Conservation (phyloP, 2,888 invertebrate genomes). For the Diarsia mendica region DNA sequence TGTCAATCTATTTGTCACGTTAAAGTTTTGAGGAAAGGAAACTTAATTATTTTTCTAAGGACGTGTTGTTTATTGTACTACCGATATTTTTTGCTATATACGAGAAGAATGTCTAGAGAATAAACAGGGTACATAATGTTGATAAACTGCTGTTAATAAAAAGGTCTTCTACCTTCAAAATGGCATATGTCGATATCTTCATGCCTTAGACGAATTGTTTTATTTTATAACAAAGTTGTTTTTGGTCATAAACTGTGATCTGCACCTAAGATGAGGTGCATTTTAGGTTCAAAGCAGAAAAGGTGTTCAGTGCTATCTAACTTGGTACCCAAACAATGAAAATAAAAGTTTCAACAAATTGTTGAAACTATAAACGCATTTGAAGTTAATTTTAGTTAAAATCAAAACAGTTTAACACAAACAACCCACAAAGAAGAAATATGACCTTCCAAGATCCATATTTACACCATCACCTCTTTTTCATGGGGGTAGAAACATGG, state of each 20-base stretch:
- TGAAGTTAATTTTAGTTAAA: not conserved
- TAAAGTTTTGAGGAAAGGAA: not conserved
- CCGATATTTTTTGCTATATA: conserved; percentile 14
- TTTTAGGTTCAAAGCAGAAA: too few species aligned
- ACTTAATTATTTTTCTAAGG: conserved; percentile 5
- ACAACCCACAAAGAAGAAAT: not conserved
- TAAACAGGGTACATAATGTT: not conserved
- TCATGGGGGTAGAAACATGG: not conserved
- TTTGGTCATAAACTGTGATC: too few species aligned
- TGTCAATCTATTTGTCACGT: not conserved
- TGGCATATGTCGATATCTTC: not conserved
- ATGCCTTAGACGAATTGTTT: not conserved
- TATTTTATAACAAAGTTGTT: not conserved
- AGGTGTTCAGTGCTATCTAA: not conserved
- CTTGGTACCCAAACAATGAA: not conserved
- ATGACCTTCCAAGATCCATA: not conserved
- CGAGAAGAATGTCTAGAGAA: conserved; percentile 11
- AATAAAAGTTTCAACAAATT: not conserved
- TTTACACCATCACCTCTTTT: not conserved
- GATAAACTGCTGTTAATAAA: conserved; percentile 8
- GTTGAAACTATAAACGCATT: not conserved
- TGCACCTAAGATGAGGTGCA: too few species aligned
- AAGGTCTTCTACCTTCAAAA: conserved; percentile 8
- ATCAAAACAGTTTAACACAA: not conserved
- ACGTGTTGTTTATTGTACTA: not conserved